Evolutionary conservation across 2,888 invertebrate genomes (phyloP), one percentile per base, ranked within the genome.

Genomic region (Rhagophthalmus giganteus): DNA sequence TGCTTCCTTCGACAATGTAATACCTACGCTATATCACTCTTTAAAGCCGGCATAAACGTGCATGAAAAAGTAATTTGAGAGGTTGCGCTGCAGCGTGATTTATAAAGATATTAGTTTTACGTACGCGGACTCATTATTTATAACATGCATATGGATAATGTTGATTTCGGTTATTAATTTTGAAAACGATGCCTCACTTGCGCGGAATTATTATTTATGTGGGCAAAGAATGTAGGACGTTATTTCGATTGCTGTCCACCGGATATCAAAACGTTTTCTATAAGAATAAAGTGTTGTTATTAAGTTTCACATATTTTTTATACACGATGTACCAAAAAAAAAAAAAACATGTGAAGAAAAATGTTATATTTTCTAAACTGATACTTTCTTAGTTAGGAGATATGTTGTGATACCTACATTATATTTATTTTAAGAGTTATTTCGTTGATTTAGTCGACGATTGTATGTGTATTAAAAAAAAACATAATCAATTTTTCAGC

Each of bases 41-140:
- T 44, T 42, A 44, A 15, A 33, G 35, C 27, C 16, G 26, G 14
- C 32, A 31, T 37, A 28, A 15, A 14, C 13, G 39, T 31, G 34
- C 40, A 46, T 46, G 34, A 45, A 45, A 45, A 45, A 40, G 44
- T 32, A 44, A 39, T 51, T 45, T 51, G 26, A 44, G 24, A 37
- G 27, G 16, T 33, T 38, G 38, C 33, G 20, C n/a, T n/a, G n/a
- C n/a, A 34, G 20, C 24, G 27, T 51, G 45, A 51, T 46, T 51
- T 51, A 51, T 51, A 33, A 39, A 51, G 28, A 44, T 45, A 45
- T 39, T 26, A 15, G 28, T 27, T 34, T 34, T 39, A 27, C 39
- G 24, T 41, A 24, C 24, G 13, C 12, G 41, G 9, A 31, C 13
- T 41, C 32, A 41, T 41, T 41, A 41, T 41, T 41, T 32, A 41